Evolutionary conservation across 2,797 vertebrate species (phyloP).

Genomic region (Sebastes paucispinis): DNA sequence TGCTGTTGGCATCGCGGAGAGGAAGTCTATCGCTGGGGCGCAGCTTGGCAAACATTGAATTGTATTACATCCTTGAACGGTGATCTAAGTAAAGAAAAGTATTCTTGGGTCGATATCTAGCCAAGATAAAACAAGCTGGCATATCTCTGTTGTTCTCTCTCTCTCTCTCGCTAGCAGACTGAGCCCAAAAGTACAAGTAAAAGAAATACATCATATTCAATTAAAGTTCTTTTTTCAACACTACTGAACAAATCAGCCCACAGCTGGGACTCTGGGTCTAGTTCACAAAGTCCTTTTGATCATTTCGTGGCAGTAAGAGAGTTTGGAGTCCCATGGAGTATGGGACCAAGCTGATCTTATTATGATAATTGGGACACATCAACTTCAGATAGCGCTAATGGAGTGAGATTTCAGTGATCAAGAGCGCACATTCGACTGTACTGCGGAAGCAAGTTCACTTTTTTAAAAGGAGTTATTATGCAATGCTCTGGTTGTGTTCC

Average conservation of each 20-base stretch:
- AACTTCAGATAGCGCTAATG: constrained; percentile 78
- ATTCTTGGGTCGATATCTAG: constrained; percentile 34
- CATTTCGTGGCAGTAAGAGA: constrained; percentile 73
- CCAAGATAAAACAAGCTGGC: constrained; percentile 41
- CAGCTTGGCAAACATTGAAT: constrained; percentile 44
- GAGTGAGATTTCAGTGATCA: constrained; percentile 77
- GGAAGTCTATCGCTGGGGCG: constrained; percentile 28
- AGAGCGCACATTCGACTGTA: constrained; percentile 68
- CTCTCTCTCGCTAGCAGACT: constrained; percentile 27
- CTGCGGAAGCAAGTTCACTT: constrained; percentile 69
- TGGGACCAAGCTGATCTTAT: constrained; percentile 76
- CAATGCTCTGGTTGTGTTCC: constrained; percentile 61
- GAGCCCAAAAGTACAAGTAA: constrained; percentile 56
- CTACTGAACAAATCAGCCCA: constrained; percentile 76
- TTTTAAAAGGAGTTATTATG: constrained; percentile 66
- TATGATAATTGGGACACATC: constrained; percentile 82
- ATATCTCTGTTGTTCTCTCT: constrained; percentile 46
- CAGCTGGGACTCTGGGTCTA: constrained; percentile 78
- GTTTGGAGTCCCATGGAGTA: constrained; percentile 75
- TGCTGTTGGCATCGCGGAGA: constrained; percentile 10
- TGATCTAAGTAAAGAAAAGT: constrained; percentile 49
- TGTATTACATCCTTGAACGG: constrained; percentile 33
- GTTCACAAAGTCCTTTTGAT: constrained; percentile 82
- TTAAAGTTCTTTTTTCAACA: constrained; percentile 70
- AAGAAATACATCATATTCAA: constrained; percentile 78